Conservation (phyloP, 2,888 invertebrate genomes). For the Ophion ellenae region DNA sequence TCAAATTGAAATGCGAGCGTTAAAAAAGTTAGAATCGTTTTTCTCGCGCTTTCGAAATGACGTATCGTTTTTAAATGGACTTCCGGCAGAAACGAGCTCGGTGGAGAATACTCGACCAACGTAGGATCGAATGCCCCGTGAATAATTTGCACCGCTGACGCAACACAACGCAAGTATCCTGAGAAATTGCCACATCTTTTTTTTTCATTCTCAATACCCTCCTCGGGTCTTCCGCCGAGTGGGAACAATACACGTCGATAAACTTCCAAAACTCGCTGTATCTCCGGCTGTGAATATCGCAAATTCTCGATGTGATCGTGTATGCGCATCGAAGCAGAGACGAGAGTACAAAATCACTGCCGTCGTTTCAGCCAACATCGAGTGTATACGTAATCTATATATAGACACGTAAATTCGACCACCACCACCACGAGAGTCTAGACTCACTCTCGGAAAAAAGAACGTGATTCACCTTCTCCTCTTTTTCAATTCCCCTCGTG, state of each 20-base stretch:
- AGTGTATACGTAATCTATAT: not conserved
- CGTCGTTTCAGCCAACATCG: not conserved
- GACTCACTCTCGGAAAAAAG: too few relatives aligned
- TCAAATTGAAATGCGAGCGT: too few relatives aligned
- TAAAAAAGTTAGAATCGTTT: too few relatives aligned
- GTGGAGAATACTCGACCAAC: not conserved
- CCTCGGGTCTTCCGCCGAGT: not conserved
- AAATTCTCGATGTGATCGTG: not conserved
- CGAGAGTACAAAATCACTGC: not conserved
- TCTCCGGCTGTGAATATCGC: not conserved
- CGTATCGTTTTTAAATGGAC: too few relatives aligned
- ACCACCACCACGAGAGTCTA: too few relatives aligned
- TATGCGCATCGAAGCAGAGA: not conserved
- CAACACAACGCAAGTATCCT: constrained; percentile 35
- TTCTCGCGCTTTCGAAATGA: too few relatives aligned
- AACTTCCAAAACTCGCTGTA: not conserved
- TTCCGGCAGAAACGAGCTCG: too few relatives aligned
- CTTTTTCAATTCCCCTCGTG: too few relatives aligned
- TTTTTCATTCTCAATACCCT: not conserved
- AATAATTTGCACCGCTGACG: constrained; percentile 35
- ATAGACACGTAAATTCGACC: not conserved
- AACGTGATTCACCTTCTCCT: too few relatives aligned
- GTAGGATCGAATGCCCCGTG: constrained; percentile 15
- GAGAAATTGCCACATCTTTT: not conserved
- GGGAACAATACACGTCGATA: not conserved